Conservation (phyloP, 1,140 invertebrate species). For the Pseudachorutes palmiensis region DNA sequence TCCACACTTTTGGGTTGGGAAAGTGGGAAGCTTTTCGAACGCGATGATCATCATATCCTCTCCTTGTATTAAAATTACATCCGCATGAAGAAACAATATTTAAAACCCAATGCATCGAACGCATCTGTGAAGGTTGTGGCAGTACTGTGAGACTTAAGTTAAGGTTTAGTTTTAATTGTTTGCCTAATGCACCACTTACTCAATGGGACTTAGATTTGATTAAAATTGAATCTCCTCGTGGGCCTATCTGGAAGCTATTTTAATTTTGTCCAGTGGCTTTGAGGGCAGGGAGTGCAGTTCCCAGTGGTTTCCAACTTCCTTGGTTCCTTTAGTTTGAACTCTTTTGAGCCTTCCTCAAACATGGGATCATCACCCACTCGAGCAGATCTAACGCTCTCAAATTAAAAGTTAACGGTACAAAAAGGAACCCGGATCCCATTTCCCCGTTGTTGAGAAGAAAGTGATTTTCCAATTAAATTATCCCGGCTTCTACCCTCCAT, state of each 20-base stretch:
- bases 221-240: neutral
- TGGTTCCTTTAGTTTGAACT: neutral
- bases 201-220: no score
- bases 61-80: neutral
- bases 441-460: neutral
- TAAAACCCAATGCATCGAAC: no score
- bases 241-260: neutral
- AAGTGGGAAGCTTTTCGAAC: neutral
- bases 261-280: constrained; percentile 3
- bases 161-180: no score
- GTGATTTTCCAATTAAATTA: constrained; percentile 12
- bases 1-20: neutral
- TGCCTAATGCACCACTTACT: no score
- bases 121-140: no score
- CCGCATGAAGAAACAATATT: no score
- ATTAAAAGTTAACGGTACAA: constrained; percentile 3
- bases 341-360: neutral
- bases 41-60: neutral
- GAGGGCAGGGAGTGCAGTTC: neutral
- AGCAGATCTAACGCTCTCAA: neutral
- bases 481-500: neutral
- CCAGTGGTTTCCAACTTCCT: neutral
- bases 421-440: neutral
- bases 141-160: neutral
- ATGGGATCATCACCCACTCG: neutral